Evolutionary conservation across 2,888 invertebrate genomes (phyloP).

Genomic region (Hydriomena furcata): DNA sequence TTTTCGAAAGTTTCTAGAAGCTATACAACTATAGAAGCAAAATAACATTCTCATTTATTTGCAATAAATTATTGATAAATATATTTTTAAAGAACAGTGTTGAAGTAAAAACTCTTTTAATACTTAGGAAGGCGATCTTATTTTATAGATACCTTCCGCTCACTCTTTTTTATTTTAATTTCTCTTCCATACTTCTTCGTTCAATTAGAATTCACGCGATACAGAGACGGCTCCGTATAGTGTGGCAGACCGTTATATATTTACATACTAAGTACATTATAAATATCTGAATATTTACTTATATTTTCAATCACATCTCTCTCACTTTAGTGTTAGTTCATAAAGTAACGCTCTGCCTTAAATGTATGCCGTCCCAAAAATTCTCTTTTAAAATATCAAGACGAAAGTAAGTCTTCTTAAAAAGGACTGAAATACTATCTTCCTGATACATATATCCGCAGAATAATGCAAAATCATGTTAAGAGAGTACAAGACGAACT

Average conservation of each 20-base stretch:
- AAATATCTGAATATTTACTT: constrained; percentile 11
- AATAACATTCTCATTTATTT: constrained; percentile 22
- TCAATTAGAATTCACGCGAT: constrained; percentile 1
- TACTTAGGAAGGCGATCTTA: constrained; percentile 23
- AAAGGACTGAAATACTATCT: constrained; percentile 2
- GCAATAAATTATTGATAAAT: constrained; percentile 18
- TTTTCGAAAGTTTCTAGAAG: constrained; percentile 25
- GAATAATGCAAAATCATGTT: constrained; percentile 8
- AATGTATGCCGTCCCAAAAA: constrained; percentile 11
- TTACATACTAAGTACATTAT: constrained; percentile 11
- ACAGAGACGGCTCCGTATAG: constrained; percentile 9
- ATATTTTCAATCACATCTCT: constrained; percentile 8
- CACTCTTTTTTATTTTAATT: constrained; percentile 4
- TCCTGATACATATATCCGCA: constrained; percentile 1
- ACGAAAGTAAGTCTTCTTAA: neutral
- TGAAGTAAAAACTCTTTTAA: constrained; percentile 17
- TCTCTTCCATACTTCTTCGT: constrained; percentile 1
- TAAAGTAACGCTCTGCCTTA: neutral
- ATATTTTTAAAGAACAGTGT: constrained; percentile 21
- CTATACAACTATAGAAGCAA: constrained; percentile 32
- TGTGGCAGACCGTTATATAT: neutral
- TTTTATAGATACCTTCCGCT: constrained; percentile 14
- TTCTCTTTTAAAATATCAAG: constrained; percentile 4
- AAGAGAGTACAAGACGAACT: constrained; percentile 1
- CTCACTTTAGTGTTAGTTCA: neutral